Conservation (phyloP, 2,113 vertebrate species). For the Stictonetta naevosa region DNA sequence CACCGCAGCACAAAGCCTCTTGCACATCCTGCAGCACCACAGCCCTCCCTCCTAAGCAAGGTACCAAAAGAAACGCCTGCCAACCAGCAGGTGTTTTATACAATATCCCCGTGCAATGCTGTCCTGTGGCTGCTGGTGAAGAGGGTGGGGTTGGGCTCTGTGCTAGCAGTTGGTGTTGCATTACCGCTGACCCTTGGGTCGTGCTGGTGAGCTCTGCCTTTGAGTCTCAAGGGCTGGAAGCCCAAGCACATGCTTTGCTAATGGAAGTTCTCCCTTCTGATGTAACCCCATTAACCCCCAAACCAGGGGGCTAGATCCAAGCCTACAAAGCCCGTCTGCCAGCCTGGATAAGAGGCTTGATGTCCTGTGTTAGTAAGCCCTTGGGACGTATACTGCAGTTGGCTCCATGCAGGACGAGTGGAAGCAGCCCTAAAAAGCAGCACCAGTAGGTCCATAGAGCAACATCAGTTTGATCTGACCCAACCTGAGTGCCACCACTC, state of each 20-base stretch:
- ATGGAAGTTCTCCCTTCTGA: background rate
- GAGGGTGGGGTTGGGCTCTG: background rate
- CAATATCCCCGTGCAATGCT: background rate
- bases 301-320: background rate
- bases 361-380: background rate
- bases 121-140: rapidly evolving
- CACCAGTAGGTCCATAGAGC: background rate
- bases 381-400: rapidly evolving
- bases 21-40: rapidly evolving
- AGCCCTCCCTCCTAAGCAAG: background rate
- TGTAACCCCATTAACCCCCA: too few species aligned
- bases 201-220: background rate
- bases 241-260: rapidly evolving
- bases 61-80: background rate
- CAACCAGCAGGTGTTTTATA: background rate
- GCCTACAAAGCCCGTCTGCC: background rate
- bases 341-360: background rate
- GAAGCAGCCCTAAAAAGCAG: background rate
- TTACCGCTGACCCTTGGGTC: background rate
- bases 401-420: background rate
- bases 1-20: background rate
- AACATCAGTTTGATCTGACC: background rate
- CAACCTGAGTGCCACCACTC: rapidly evolving
- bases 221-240: background rate
- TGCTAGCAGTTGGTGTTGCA: background rate